These are phyloP conservation scores for Chaetura pelagica DNA, from an alignment of 2,113 vertebrate genomes.

Conservation along the genomic window DNA sequence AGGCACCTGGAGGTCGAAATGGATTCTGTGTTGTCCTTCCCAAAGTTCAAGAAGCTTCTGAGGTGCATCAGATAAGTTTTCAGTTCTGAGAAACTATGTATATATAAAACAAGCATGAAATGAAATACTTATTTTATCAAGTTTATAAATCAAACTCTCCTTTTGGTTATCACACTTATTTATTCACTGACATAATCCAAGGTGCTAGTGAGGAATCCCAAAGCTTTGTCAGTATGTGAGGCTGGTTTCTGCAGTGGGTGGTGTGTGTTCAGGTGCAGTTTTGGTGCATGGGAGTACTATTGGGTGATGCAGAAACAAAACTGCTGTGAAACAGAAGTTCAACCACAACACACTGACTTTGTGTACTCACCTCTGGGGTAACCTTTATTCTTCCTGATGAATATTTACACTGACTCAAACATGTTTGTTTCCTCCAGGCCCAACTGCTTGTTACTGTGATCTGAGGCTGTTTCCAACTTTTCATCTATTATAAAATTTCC, in stretches of 20 bases:
- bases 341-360: not conserved
- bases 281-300: not conserved
- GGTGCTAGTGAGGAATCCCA: not conserved
- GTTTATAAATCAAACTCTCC: not conserved
- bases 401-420: not conserved
- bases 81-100: not conserved
- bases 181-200: not conserved
- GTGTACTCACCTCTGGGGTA: not conserved
- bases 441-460: not conserved
- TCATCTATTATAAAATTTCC: not conserved
- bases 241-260: not conserved
- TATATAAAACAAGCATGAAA: not conserved
- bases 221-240: not conserved
- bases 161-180: not conserved
- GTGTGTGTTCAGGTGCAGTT: fast-evolving
- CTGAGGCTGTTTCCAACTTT: not conserved
- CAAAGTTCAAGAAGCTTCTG: not conserved
- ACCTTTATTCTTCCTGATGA: not conserved
- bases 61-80: not conserved
- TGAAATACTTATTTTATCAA: not conserved
- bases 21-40: not conserved
- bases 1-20: not conserved
- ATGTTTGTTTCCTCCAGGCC: not conserved
- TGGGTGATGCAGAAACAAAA: not conserved
- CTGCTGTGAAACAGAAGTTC: not conserved